Evolutionary conservation across 2,888 invertebrate genomes (phyloP).

Genomic region (Anthoptus insignis): DNA sequence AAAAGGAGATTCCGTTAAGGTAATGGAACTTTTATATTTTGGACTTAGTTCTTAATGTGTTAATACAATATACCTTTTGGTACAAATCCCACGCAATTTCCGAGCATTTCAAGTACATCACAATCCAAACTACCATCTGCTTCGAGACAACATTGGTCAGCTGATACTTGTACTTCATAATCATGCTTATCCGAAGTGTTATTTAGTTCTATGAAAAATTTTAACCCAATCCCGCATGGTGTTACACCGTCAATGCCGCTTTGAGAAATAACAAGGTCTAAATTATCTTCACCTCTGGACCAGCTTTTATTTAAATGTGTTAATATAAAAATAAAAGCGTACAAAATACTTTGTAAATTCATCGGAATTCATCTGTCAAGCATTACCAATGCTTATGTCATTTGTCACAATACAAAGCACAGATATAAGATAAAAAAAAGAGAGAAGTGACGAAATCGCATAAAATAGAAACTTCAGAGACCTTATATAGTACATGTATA

Average conservation of each 20-base stretch:
- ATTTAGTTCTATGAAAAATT: constrained; percentile 61
- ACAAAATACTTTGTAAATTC: constrained; percentile 34
- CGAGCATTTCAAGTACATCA: constrained; percentile 61
- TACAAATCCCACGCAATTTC: constrained; percentile 58
- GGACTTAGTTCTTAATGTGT: too few relatives aligned
- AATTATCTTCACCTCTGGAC: constrained; percentile 48
- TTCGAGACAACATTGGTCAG: constrained; percentile 69
- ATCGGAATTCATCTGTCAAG: constrained; percentile 28
- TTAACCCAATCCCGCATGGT: constrained; percentile 60
- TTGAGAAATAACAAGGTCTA: constrained; percentile 52
- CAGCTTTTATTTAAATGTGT: constrained; percentile 45
- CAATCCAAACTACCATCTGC: constrained; percentile 58
- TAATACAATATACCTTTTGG: constrained; percentile 62
- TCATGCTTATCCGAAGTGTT: constrained; percentile 63
- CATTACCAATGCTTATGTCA: constrained; percentile 1
- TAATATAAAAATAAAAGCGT: constrained; percentile 16
- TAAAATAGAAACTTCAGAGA: too few relatives aligned
- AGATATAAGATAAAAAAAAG: background rate
- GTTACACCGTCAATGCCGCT: constrained; percentile 55
- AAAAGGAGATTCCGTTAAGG: too few relatives aligned
- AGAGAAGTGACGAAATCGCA: background rate
- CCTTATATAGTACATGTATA: too few relatives aligned
- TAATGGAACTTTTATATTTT: too few relatives aligned
- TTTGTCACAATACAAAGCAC: background rate
- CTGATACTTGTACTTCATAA: constrained; percentile 60